Evolutionary conservation across 53 echinoderm and acorn worm species (phyloP), one percentile per base, ranked within the genome.

Genomic region (Apostichopus leukothele): DNA sequence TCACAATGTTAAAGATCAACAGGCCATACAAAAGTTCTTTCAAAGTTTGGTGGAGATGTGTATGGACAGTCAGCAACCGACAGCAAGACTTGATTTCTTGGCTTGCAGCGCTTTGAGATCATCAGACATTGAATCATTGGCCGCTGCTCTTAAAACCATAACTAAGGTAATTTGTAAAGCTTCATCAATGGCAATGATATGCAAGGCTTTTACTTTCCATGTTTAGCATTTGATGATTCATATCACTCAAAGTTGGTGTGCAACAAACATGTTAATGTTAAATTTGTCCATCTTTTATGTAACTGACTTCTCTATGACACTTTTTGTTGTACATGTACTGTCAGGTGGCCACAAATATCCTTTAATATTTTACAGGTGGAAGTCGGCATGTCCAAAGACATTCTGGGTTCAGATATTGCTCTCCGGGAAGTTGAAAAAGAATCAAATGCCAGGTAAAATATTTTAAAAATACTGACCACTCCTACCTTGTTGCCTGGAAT

Each of bases 51-150:
- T 92, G 6, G 90, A 63, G 50, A 91, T 86, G 25, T 92, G 91
- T 57, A 87, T 95, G 87, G 89, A 94, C 71, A 78, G 52, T 39
- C 71, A 76, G 22, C 50, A 7, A 51, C 73, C 88, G 52, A 60
- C 76, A 51, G 87, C 92, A 60, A 88, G 97, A 86, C 76, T 97
- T 63, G 97, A 97, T 81, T 95, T 97, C 75, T 88, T 97, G 67
- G 97, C 97, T 18, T 97, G 95, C 78, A 93, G 94, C 75, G 97
- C 94, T 55, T 76, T 95, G 5, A 89, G 92, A 51, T 91, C 93
- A 66, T 81, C 94, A 25, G 97, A 97, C 60, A 95, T 95, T 14
- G 88, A 89, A 18, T 87, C 77, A 19, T 75, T 97, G 55, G 89
- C 86, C 53, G 88, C 93, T 5, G 74, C 90, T 11, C 75, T 97